phyloP scores from a whole-genome alignment of 1,140 invertebrate genomes.

The Drosophila pseudoananassae region DNA sequence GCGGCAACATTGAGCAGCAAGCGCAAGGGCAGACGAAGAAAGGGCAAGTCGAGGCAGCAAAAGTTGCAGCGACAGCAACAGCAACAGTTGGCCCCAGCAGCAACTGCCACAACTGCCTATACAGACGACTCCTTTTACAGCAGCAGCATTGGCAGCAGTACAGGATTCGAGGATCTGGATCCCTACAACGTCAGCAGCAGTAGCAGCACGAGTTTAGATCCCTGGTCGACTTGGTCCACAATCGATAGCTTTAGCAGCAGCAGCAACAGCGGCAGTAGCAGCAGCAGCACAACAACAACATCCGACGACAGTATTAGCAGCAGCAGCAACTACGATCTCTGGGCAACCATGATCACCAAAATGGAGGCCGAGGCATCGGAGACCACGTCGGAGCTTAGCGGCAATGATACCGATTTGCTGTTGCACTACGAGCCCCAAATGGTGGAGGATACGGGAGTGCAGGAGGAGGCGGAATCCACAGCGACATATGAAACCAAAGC shows the following conservation, averaged over 20 bases:
- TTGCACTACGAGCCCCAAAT: constrained; percentile 64
- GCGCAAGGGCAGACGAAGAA: constrained; percentile 76
- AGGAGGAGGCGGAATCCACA: constrained; percentile 34
- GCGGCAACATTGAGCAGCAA: constrained; percentile 54
- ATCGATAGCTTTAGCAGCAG: constrained; percentile 58
- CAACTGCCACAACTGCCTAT: constrained; percentile 35
- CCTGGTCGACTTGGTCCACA: constrained; percentile 68
- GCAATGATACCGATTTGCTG: constrained; percentile 55
- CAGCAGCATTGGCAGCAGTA: constrained; percentile 48
- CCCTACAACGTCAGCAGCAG: constrained; percentile 42
- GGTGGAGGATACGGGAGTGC: constrained; percentile 39
- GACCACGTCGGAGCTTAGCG: constrained; percentile 27
- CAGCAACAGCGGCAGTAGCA: constrained; percentile 26
- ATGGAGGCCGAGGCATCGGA: constrained; percentile 57
- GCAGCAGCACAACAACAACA: constrained; percentile 56
- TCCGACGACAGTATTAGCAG: constrained; percentile 73
- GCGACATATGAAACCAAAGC: constrained; percentile 70
- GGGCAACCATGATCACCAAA: constrained; percentile 64
- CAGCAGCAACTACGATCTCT: constrained; percentile 66
- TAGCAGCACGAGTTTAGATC: constrained; percentile 54
- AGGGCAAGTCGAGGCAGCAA: constrained; percentile 38
- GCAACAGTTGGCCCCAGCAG: constrained; percentile 31
- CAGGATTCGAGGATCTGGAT: constrained; percentile 29
- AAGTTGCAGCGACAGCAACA: constrained; percentile 35
- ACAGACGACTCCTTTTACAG: constrained; percentile 46